Evolutionary conservation across 2,888 invertebrate genomes (phyloP).

Genomic region (Scrobipalpa costella): DNA sequence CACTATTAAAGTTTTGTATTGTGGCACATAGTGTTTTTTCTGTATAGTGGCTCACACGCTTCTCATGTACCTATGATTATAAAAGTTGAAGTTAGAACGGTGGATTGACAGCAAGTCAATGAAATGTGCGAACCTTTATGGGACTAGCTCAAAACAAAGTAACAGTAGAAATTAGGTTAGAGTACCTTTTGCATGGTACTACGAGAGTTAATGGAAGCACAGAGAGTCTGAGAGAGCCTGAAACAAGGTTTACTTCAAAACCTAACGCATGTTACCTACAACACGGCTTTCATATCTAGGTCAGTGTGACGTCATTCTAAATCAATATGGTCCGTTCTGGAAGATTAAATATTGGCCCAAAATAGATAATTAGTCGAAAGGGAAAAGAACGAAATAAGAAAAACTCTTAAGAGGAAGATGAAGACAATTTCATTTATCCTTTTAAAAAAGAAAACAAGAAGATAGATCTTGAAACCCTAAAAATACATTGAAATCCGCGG

Average conservation of each 20-base stretch:
- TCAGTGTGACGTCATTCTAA: neutral
- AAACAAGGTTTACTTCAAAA: too few species aligned
- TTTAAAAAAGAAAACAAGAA: neutral
- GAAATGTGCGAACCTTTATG: neutral
- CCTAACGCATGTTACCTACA: neutral
- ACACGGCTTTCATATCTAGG: neutral
- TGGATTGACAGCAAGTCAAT: neutral
- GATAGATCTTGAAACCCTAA: constrained; percentile 20
- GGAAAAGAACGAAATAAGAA: too few species aligned
- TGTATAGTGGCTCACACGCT: too few species aligned
- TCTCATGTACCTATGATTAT: too few species aligned
- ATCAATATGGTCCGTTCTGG: neutral
- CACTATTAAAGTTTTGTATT: too few species aligned
- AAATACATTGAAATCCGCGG: constrained; percentile 28
- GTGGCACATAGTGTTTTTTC: too few species aligned
- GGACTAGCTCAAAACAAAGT: neutral
- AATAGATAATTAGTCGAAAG: too few species aligned
- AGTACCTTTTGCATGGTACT: neutral
- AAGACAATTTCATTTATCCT: too few species aligned
- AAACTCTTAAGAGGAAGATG: too few species aligned
- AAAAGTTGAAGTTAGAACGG: too few species aligned
- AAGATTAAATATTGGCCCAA: neutral
- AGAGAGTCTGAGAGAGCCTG: neutral
- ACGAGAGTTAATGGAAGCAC: neutral
- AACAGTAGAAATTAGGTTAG: constrained; percentile 1